Evolutionary conservation across 2,888 invertebrate species (phyloP).

Genomic region (Adelognathus sp.): DNA sequence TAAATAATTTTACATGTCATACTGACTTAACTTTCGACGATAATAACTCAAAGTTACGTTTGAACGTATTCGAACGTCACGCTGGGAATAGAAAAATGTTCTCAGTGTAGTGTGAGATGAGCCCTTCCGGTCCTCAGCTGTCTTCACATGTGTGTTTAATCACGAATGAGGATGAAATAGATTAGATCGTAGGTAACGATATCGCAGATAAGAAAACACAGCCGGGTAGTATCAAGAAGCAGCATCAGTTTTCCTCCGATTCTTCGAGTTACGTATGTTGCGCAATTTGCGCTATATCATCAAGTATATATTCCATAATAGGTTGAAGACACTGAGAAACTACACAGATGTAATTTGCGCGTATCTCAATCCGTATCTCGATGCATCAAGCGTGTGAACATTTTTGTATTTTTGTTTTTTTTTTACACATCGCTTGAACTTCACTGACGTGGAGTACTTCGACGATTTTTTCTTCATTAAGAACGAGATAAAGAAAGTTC

Average conservation of each 20-base stretch:
- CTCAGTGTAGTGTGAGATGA: too few relatives aligned
- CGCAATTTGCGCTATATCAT: background rate
- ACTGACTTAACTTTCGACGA: too few relatives aligned
- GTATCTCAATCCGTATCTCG: background rate
- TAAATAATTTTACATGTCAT: too few relatives aligned
- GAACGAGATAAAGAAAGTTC: background rate
- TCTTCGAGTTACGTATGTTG: slow-evolving; percentile 6
- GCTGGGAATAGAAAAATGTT: too few relatives aligned
- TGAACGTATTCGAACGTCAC: too few relatives aligned
- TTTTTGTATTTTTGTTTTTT: background rate
- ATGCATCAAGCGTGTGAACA: background rate
- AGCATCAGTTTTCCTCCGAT: slow-evolving; percentile 4
- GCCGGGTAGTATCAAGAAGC: background rate
- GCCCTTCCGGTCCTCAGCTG: too few relatives aligned
- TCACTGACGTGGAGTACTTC: too few relatives aligned
- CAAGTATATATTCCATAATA: background rate
- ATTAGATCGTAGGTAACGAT: slow-evolving; percentile 3
- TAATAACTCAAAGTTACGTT: too few relatives aligned
- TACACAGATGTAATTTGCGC: background rate
- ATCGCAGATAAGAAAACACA: slow-evolving; percentile 12
- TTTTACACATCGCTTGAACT: background rate
- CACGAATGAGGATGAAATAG: background rate
- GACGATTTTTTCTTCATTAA: too few relatives aligned
- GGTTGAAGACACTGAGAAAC: background rate
- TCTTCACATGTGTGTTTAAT: background rate